Evolutionary conservation across 2,888 invertebrate species (phyloP).

Genomic region (Girardia tigrina): DNA sequence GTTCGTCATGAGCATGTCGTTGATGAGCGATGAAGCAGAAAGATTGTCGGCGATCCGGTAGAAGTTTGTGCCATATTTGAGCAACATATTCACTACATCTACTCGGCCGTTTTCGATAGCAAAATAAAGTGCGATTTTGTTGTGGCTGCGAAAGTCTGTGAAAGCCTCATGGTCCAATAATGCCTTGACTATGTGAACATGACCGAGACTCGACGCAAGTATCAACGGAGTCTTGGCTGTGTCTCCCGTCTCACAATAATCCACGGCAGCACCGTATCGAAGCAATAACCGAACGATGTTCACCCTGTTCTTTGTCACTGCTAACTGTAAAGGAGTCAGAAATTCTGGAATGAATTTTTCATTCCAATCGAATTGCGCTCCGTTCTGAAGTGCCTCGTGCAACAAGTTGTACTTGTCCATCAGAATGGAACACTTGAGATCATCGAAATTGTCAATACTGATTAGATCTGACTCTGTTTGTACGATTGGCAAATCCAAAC

Average conservation of each 20-base stretch:
- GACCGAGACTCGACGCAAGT: neutral
- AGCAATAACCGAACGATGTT: neutral
- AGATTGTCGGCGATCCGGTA: neutral
- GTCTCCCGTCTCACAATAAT: neutral
- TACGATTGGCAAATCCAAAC: neutral
- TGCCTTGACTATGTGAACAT: neutral
- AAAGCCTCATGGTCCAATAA: neutral
- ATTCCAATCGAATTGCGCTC: neutral
- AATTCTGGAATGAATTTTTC: neutral
- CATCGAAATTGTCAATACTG: neutral
- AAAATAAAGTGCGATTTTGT: neutral
- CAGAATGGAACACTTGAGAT: neutral
- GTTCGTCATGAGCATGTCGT: neutral
- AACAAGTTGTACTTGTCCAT: neutral
- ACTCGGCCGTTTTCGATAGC: neutral
- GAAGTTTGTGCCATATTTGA: neutral
- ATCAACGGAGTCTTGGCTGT: neutral
- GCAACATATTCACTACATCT: neutral
- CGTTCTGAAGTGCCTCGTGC: neutral
- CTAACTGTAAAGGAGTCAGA: neutral
- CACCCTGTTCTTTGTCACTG: neutral
- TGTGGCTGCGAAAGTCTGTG: neutral
- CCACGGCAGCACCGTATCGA: neutral
- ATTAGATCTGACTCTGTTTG: neutral
- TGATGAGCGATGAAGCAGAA: neutral